Percentiles rank a stretch among this genome's conserved stretches.
Evolutionary conservation across 2,888 invertebrate genomes (phyloP).

Genomic region (Papilio gigon): DNA sequence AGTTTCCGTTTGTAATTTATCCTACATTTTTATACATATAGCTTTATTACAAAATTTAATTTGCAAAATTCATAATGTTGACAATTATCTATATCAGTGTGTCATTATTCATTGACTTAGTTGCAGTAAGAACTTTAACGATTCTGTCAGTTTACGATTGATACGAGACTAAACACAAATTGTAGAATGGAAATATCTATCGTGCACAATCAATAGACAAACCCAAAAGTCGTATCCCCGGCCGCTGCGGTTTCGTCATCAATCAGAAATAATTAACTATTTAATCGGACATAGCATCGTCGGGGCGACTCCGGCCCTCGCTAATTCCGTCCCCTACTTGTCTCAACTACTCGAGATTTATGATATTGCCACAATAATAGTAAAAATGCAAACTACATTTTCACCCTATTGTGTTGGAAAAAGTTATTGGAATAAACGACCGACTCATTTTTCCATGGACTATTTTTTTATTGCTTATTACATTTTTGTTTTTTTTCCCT

Average conservation of each 20-base stretch:
- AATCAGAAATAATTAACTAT: slow-evolving; percentile 33
- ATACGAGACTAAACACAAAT: background rate
- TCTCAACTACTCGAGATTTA: slow-evolving; percentile 36
- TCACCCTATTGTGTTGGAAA: slow-evolving; percentile 30
- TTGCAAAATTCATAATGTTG: background rate
- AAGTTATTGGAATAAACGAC: slow-evolving; percentile 25
- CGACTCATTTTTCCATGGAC: background rate
- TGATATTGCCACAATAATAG: slow-evolving; percentile 41
- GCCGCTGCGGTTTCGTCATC: slow-evolving; percentile 22
- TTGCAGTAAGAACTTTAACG: background rate
- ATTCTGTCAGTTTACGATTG: background rate
- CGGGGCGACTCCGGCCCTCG: slow-evolving; percentile 28
- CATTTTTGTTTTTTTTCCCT: slow-evolving; percentile 10
- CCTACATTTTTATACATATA: background rate
- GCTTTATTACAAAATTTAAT: background rate
- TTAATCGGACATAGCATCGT: slow-evolving; percentile 34
- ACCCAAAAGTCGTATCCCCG: background rate
- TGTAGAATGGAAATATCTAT: background rate
- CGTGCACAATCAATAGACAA: background rate
- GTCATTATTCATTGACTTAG: no score
- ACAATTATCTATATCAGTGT: no score
- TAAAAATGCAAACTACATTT: slow-evolving; percentile 41
- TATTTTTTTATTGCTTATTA: slow-evolving; percentile 30
- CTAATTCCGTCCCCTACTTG: slow-evolving; percentile 39
- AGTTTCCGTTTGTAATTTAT: slow-evolving; percentile 15